Percentiles rank a stretch among this genome's conserved stretches.
phyloP scores from a whole-genome alignment of 92 coral and sea anemone species.

The Epizoanthus stellaris region DNA sequence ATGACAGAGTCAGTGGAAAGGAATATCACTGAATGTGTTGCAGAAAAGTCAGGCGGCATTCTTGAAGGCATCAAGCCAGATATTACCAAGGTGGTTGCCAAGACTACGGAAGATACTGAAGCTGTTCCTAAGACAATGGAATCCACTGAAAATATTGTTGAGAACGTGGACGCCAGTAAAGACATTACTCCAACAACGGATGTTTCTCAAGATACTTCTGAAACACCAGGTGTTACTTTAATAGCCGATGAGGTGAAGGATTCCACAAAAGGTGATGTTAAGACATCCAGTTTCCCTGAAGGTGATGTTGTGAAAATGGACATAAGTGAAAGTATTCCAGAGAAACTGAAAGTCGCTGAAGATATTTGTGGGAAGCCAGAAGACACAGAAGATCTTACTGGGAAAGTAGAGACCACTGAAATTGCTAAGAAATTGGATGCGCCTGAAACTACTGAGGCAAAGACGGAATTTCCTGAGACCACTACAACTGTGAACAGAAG shows the following conservation, averaged over 20 bases:
- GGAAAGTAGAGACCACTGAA: not conserved
- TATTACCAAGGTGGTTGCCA: not conserved
- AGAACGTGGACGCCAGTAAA: not conserved
- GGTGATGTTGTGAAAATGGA: not conserved
- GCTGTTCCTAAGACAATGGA: not conserved
- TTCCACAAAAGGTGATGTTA: constrained; percentile 1
- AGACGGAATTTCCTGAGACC: not conserved
- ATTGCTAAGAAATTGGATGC: not conserved
- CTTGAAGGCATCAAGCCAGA: not conserved
- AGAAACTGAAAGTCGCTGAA: constrained; percentile 21
- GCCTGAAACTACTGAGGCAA: not conserved
- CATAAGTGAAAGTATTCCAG: not conserved
- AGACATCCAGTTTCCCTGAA: not conserved
- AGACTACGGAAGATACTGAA: not conserved
- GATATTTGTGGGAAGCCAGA: not conserved
- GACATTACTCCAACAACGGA: not conserved
- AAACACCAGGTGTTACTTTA: not conserved
- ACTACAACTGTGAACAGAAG: not conserved
- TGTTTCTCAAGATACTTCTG: not conserved
- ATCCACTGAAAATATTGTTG: not conserved
- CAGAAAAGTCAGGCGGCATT: not conserved
- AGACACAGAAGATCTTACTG: not conserved
- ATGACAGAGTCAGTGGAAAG: not conserved
- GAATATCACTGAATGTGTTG: not conserved
- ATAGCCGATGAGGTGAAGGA: constrained; percentile 1